Evolutionary conservation across 2,797 vertebrate genomes (phyloP).

Genomic region (Micromesistius poutassou): DNA sequence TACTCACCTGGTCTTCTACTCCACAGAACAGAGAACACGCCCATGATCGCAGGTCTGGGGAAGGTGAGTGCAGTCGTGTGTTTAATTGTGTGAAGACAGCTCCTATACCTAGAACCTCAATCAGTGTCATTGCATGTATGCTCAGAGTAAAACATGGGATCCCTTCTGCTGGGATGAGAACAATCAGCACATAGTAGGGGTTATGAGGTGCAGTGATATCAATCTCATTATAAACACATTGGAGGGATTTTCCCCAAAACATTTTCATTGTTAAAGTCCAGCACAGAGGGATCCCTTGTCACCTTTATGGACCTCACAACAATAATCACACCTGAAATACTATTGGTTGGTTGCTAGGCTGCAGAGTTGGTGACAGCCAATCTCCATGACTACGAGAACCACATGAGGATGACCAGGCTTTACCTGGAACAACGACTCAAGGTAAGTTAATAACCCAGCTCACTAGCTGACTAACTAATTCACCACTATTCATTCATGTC

Average conservation of each 20-base stretch:
- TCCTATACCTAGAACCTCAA: background rate
- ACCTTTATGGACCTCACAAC: background rate
- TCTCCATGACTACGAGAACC: constrained; percentile 76
- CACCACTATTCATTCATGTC: background rate
- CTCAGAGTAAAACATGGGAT: background rate
- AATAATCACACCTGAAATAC: background rate
- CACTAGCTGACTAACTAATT: background rate
- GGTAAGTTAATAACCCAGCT: constrained; percentile 62
- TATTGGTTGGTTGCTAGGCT: constrained; percentile 71
- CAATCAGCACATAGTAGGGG: background rate
- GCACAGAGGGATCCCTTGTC: background rate
- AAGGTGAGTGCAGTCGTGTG: constrained; percentile 72
- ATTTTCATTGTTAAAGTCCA: too few species aligned
- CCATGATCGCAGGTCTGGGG: constrained; percentile 94
- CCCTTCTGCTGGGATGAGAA: background rate
- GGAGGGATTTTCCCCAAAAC: background rate
- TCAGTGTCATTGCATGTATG: background rate
- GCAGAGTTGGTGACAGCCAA: constrained; percentile 85
- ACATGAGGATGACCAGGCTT: constrained; percentile 77
- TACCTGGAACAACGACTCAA: constrained; percentile 84
- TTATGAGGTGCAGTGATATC: background rate
- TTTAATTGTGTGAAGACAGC: background rate
- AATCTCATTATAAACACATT: background rate
- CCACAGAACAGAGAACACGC: constrained; percentile 93
- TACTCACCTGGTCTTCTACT: constrained; percentile 34